Base-by-base conservation (phyloP, 2,888 invertebrate genomes). In the Zygogramma bicolorata region DNA sequence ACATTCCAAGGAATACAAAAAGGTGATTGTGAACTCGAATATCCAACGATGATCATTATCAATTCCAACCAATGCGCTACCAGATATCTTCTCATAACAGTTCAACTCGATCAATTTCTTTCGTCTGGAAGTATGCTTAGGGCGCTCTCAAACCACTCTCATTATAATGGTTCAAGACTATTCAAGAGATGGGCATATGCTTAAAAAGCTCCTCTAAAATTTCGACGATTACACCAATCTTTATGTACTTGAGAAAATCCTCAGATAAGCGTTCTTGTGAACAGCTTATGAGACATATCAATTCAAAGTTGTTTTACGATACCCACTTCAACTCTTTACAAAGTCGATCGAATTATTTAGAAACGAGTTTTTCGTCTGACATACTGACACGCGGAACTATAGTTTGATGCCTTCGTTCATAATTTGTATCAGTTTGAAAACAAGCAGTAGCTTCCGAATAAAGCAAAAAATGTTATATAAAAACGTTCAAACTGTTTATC, bases 181-280 rank as follows among this genome's bases (percentile, higher is more conserved):
- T n/a, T 22, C 18, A 22, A 22, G 25, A 22, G 53, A 53, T 25
- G n/a, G 53, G 10, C 53, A 25, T 13, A 53, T 53, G 53, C 53
- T 25, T 53, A 3, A 53, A n/a, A 53, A 53, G 25, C 53, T 27
- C 27, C 25, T 27, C 6, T 53, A 25, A 53, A n/a, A 25, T 25
- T 53, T 53, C 25, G 15, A 53, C 53, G 53, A 53, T 53, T 53
- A 53, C n/a, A n/a, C 8, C 25, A 25, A 53, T 53, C 8, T 53
- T 53, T 53, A 53, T 27, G 53, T 53, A 53, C 27, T 53, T 53
- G 53, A 53, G n/a, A 53, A 53, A 10, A 53, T 53, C 53, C 2
- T 53, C 27, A 25, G 53, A 53, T 18, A 27, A 25, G 53, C 7
- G 53, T 53, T 53, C 53, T 53, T 15, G 27, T 53, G 53, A 53